These are phyloP conservation scores for Microctonus brassicae DNA, from an alignment of 2,888 invertebrate genomes.

Conservation along the genomic window DNA sequence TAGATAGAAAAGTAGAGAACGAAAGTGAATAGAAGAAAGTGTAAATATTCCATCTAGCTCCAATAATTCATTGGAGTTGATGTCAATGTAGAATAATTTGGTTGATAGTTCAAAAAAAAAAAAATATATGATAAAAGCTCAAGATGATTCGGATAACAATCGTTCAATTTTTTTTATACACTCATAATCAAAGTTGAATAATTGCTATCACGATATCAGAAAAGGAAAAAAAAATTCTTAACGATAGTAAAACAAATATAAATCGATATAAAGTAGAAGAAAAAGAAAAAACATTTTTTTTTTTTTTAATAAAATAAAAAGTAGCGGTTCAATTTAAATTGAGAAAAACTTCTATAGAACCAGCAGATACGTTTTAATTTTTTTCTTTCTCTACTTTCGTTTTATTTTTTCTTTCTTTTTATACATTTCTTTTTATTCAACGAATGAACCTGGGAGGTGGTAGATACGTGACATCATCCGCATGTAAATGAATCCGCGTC, in stretches of 20 bases:
- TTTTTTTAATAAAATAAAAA: background rate
- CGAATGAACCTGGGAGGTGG: slow-evolving; percentile 20
- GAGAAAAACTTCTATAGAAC: background rate
- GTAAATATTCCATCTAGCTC: background rate
- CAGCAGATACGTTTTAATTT: background rate
- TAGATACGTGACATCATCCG: slow-evolving; percentile 37
- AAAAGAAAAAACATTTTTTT: background rate
- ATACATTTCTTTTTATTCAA: slow-evolving; percentile 28
- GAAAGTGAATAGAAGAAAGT: background rate
- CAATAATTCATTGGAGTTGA: slow-evolving; percentile 10
- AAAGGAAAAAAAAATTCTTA: background rate
- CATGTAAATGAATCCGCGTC: slow-evolving; percentile 39
- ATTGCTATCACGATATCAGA: background rate
- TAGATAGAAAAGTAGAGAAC: background rate
- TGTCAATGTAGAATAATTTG: slow-evolving; percentile 3
- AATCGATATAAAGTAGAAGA: background rate
- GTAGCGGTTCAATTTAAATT: slow-evolving; percentile 4
- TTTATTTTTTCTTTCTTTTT: background rate
- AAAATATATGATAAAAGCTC: slow-evolving; percentile 11
- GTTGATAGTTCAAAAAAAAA: background rate
- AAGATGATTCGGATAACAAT: slow-evolving; percentile 5
- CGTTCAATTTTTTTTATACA: background rate
- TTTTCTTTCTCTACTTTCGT: slow-evolving; percentile 22
- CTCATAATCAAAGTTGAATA: slow-evolving; percentile 1
- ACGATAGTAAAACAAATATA: background rate